Evolutionary conservation across 2,113 vertebrate species (phyloP).

Genomic region (Rhodinocichla rosea): DNA sequence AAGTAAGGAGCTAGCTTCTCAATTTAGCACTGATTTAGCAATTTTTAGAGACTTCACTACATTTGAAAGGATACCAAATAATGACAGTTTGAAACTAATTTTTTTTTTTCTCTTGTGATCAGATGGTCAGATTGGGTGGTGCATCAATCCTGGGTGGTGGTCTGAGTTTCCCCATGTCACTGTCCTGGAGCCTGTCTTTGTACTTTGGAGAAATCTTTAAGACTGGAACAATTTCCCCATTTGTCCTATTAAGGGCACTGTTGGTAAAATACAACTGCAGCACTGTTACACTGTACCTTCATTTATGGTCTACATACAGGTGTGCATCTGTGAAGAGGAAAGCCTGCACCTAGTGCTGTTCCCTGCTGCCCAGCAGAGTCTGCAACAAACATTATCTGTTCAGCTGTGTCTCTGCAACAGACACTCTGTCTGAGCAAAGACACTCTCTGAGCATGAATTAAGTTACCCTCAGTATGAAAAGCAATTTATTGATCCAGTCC

Average conservation of each 20-base stretch:
- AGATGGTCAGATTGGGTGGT: neutral
- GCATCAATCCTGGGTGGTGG: accelerated
- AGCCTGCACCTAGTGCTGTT: neutral
- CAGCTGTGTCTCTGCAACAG: neutral
- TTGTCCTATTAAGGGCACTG: neutral
- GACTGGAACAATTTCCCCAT: neutral
- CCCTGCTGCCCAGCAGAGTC: neutral
- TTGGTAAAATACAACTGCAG: neutral
- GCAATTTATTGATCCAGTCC: constrained; percentile 41
- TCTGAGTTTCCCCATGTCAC: neutral
- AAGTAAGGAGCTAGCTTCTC: neutral
- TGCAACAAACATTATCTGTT: neutral
- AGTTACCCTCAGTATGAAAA: constrained; percentile 32
- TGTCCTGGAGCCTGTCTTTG: neutral
- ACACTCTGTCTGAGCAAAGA: constrained; percentile 16
- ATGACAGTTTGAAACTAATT: neutral
- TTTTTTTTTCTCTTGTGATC: neutral
- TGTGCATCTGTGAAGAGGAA: neutral
- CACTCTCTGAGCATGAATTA: constrained; percentile 11
- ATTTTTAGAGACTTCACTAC: neutral
- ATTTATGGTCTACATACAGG: accelerated
- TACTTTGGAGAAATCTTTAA: neutral
- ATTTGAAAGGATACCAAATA: neutral
- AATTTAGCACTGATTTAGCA: neutral
- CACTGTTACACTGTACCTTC: neutral